phyloP scores from a whole-genome alignment of 2,797 vertebrate species.

The Leontopithecus rosalia region DNA sequence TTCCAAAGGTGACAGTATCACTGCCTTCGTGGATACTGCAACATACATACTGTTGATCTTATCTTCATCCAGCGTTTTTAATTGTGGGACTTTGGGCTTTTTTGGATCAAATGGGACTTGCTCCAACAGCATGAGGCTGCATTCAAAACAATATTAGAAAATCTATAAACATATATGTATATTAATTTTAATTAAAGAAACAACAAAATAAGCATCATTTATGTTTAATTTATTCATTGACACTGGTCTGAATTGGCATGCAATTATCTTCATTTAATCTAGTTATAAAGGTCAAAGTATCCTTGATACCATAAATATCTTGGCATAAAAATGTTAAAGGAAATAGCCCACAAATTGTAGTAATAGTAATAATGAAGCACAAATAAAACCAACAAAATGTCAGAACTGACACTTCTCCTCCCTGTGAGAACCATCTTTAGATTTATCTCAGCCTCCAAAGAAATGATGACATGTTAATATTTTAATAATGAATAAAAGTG shows the following conservation, averaged over 20 bases:
- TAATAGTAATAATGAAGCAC: background rate
- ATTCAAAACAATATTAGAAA: background rate
- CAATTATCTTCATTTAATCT: background rate
- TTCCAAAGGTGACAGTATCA: background rate
- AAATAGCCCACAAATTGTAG: background rate
- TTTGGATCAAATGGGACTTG: background rate
- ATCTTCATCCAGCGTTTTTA: background rate
- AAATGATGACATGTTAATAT: background rate
- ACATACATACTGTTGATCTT: background rate
- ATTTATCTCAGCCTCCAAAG: background rate
- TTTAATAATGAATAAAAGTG: conserved; percentile 29
- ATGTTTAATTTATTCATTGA: background rate
- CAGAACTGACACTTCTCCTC: background rate
- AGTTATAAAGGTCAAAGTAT: background rate
- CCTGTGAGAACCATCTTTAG: background rate
- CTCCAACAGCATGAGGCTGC: background rate
- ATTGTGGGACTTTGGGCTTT: background rate
- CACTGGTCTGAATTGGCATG: background rate
- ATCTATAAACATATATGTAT: background rate
- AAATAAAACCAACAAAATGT: background rate
- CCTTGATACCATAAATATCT: background rate
- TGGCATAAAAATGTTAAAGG: background rate
- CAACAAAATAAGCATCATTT: background rate
- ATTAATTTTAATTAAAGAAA: background rate
- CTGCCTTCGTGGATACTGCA: background rate